Conservation (phyloP, 1,140 invertebrate species). For the Brachionus manjavacas region DNA sequence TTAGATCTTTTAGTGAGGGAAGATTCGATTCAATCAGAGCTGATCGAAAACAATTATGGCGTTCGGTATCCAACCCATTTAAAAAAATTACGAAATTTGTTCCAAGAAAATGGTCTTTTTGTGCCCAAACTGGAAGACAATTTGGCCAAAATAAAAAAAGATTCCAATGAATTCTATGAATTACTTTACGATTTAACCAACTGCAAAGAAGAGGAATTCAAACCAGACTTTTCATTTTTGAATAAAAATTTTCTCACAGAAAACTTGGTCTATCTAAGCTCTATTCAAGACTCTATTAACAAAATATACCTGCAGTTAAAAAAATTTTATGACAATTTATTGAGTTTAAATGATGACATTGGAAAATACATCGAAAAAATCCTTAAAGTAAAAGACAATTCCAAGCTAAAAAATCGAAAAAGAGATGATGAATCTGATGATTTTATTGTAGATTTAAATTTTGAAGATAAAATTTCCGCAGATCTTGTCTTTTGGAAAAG, state of each 20-base stretch:
- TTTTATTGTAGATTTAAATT: neutral
- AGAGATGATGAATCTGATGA: neutral
- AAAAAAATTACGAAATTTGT: slow-evolving; percentile 1
- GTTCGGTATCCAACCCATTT: slow-evolving; percentile 2
- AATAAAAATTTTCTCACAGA: neutral
- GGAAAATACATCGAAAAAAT: neutral
- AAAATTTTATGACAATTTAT: neutral
- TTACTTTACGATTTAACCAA: neutral
- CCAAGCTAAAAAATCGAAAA: neutral
- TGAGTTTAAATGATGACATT: slow-evolving; percentile 11
- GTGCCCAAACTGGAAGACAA: slow-evolving; percentile 9
- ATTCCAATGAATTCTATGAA: neutral
- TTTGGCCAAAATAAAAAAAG: neutral
- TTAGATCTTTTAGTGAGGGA: neutral
- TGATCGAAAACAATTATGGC: slow-evolving; percentile 12
- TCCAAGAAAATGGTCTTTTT: neutral
- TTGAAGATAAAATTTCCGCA: neutral
- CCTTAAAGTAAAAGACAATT: neutral
- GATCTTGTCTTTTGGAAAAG: neutral
- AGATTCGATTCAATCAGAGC: neutral
- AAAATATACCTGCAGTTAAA: slow-evolving; percentile 6
- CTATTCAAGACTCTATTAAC: neutral
- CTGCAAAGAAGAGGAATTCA: neutral
- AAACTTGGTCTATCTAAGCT: slow-evolving; percentile 13
- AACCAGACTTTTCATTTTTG: neutral